Conservation (phyloP, 2,888 invertebrate genomes). For the Autographa pulchrina region DNA sequence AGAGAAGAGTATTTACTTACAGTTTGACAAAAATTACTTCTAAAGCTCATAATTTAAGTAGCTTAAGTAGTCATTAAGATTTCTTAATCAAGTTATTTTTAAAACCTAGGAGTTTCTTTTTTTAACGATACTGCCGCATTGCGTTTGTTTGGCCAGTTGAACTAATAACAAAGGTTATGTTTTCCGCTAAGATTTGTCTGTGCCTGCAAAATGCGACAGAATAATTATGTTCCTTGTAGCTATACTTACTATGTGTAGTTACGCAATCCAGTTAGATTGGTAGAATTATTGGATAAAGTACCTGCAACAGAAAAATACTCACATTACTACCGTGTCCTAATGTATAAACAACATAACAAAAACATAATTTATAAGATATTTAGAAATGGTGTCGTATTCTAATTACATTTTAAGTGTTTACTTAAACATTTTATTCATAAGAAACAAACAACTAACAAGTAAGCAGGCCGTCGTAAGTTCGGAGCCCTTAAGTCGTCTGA, state of each 20-base stretch:
- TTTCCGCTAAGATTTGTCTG: background rate
- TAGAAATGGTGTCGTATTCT: background rate
- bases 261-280: background rate
- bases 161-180: background rate
- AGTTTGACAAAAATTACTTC: background rate
- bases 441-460: conserved; percentile 22
- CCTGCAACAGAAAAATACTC: background rate
- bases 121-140: background rate
- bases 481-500: conserved; percentile 14
- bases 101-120: background rate
- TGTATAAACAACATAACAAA: background rate
- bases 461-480: conserved; percentile 16
- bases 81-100: background rate
- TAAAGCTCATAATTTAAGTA: background rate
- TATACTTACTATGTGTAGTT: background rate
- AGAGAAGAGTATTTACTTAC: background rate
- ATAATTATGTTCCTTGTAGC: background rate
- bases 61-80: background rate
- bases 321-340: background rate
- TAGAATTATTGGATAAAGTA: background rate
- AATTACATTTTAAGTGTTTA: conserved; percentile 8
- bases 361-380: background rate
- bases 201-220: background rate
- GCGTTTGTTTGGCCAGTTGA: background rate
- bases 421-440: conserved; percentile 2